Conservation (phyloP, 2,888 invertebrate species). For the Parascotia fuliginaria region DNA sequence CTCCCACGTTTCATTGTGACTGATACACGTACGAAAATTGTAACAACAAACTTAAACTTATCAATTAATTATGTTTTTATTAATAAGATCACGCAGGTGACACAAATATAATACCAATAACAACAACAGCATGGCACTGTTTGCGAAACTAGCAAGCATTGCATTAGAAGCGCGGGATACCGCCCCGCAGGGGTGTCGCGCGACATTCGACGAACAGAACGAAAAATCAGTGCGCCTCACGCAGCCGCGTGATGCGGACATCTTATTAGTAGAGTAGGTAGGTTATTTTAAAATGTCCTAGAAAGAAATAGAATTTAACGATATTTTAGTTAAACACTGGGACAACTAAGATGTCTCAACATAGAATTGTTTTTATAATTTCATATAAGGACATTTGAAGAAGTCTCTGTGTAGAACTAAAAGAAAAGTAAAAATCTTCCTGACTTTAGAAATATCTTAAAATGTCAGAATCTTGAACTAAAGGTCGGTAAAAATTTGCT, state of each 20-base stretch:
- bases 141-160: background rate
- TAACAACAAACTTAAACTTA: background rate
- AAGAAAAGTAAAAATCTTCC: background rate
- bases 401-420: background rate
- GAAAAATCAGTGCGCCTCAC: background rate
- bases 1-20: background rate
- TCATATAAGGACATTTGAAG: background rate
- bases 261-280: background rate
- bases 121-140: background rate
- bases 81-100: too few relatives aligned
- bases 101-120: background rate
- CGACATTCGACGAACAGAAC: background rate
- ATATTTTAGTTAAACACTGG: constrained; percentile 5
- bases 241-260: constrained; percentile 1
- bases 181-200: background rate
- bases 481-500: too few relatives aligned
- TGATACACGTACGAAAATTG: background rate
- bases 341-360: constrained; percentile 7
- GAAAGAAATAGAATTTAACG: constrained; percentile 3
- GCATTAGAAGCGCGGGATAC: background rate
- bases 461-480: too few relatives aligned
- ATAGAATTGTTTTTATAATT: constrained; percentile 8
- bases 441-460: background rate
- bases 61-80: background rate
- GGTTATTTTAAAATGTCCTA: constrained; percentile 6